Evolutionary conservation across 2,797 vertebrate genomes (phyloP).

Genomic region (Adelosebastes latens): DNA sequence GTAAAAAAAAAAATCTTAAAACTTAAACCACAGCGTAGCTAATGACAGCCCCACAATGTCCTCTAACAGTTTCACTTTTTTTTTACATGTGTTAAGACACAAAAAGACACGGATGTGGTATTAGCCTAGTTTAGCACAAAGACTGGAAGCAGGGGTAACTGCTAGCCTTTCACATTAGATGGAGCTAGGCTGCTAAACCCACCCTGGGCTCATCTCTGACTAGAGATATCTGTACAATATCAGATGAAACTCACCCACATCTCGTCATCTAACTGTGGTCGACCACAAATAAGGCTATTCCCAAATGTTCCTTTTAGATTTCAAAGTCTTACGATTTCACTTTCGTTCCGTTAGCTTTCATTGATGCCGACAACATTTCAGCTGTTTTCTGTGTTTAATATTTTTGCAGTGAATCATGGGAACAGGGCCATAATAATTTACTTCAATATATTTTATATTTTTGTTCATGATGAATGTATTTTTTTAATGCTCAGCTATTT

Average conservation of each 20-base stretch:
- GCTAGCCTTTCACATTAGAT: background rate
- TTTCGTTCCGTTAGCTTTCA: background rate
- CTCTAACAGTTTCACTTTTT: background rate
- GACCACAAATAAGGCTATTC: background rate
- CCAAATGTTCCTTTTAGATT: background rate
- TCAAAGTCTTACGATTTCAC: background rate
- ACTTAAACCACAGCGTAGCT: background rate
- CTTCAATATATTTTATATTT: constrained; percentile 17
- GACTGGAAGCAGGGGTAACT: background rate
- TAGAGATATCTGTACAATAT: background rate
- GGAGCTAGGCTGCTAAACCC: background rate
- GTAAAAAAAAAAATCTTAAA: no score
- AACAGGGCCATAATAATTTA: constrained; percentile 52
- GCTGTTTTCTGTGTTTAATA: background rate
- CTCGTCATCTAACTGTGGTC: background rate
- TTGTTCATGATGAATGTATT: constrained; percentile 35
- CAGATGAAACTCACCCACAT: background rate
- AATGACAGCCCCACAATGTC: background rate
- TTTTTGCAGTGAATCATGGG: constrained; percentile 54
- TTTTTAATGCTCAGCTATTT: constrained; percentile 15
- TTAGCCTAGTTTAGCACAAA: background rate
- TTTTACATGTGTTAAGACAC: background rate
- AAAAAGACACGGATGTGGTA: background rate
- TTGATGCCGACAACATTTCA: background rate
- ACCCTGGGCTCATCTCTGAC: background rate